Conservation (phyloP, 2,113 vertebrate genomes). For the Esox niger region DNA sequence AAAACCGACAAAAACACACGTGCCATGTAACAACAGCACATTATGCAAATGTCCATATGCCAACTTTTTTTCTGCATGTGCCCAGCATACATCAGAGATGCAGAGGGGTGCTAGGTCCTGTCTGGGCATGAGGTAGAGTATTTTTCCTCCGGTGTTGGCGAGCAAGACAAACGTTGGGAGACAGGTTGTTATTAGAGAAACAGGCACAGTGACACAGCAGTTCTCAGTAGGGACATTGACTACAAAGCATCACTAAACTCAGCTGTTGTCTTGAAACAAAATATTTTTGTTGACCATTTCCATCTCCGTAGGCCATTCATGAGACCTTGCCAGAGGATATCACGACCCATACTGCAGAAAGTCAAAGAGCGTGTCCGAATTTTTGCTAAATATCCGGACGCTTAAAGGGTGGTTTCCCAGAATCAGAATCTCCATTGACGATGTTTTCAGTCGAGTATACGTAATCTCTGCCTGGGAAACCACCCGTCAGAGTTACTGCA, state of each 20-base stretch:
- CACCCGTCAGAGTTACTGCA: not conserved
- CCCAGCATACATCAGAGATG: not conserved
- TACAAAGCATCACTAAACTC: conserved; percentile 1
- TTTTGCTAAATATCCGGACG: not conserved
- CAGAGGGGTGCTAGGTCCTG: conserved; percentile 18
- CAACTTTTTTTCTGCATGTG: not conserved
- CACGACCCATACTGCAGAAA: conserved; percentile 20
- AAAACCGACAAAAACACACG: too few species aligned
- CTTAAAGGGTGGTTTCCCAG: not conserved
- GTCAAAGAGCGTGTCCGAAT: not conserved
- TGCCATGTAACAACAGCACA: too few species aligned
- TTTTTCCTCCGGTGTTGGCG: conserved; percentile 18
- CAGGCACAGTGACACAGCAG: conserved; percentile 63
- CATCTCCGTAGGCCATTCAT: conserved; percentile 45
- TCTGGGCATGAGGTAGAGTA: conserved; percentile 5
- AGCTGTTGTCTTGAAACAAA: conserved; percentile 41
- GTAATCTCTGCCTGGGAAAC: not conserved
- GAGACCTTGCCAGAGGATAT: not conserved
- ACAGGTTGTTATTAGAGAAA: not conserved
- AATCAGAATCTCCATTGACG: not conserved
- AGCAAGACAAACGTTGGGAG: conserved; percentile 13
- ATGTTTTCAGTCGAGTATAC: not conserved
- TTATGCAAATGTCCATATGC: too few species aligned
- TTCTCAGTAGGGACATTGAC: conserved; percentile 49
- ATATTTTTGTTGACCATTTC: conserved; percentile 32